Conservation (phyloP, 2,113 vertebrate genomes). For the Indicator indicator region DNA sequence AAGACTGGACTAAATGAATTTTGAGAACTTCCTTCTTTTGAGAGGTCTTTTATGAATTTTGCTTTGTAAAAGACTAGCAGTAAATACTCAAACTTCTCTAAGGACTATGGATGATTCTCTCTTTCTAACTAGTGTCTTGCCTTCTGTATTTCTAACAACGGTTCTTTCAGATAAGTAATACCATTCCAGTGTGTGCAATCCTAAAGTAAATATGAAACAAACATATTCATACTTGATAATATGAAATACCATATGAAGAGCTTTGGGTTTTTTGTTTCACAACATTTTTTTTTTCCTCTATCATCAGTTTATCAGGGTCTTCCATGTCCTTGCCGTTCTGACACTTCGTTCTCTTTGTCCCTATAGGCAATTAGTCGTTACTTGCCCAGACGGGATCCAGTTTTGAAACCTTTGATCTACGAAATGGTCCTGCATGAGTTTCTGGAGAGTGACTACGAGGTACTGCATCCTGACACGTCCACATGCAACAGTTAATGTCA, state of each 20-base stretch:
- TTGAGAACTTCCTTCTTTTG: background rate
- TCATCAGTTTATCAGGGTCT: background rate
- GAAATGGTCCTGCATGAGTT: slow-evolving; percentile 99
- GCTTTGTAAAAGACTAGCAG: background rate
- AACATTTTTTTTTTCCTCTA: background rate
- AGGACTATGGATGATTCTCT: background rate
- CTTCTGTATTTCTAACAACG: background rate
- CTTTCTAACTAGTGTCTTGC: background rate
- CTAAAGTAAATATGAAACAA: background rate
- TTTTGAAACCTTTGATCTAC: slow-evolving; percentile 94
- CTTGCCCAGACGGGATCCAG: slow-evolving; percentile 92
- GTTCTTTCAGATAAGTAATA: background rate
- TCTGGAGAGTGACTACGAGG: slow-evolving; percentile 96
- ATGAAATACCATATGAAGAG: background rate
- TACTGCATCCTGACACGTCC: slow-evolving; percentile 27
- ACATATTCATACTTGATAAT: background rate
- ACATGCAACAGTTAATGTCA: background rate
- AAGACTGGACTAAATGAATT: background rate
- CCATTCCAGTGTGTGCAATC: background rate
- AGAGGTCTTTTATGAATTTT: background rate
- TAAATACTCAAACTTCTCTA: background rate
- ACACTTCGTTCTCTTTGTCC: background rate
- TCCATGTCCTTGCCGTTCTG: background rate
- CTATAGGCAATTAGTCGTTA: slow-evolving; percentile 94
- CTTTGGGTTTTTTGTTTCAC: background rate